Evolutionary conservation across 2,888 invertebrate species (phyloP).

Genomic region (Leptarthrus brevirostris): DNA sequence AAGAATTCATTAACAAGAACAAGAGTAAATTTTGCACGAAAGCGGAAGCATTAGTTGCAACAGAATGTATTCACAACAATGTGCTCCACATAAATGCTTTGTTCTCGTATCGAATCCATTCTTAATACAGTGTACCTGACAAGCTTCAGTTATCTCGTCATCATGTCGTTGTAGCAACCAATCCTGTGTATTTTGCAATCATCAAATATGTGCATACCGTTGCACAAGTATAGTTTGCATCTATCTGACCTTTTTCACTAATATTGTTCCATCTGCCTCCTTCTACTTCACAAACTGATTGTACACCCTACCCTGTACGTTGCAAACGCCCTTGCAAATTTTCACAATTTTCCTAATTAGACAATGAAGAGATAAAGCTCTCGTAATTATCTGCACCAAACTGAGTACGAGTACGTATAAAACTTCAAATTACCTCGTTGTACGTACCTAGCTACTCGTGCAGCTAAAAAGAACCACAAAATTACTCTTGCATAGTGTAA

Average conservation of each 20-base stretch:
- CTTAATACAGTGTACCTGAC: background rate
- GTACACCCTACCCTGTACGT: background rate
- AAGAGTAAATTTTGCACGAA: background rate
- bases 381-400: constrained; percentile 49
- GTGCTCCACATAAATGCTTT: background rate
- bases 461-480: constrained; percentile 48
- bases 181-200: background rate
- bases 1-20: too few relatives aligned
- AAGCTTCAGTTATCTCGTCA: background rate
- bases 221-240: background rate
- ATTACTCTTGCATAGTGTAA: constrained; percentile 45
- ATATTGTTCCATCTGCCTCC: background rate
- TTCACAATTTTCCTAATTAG: constrained; percentile 51
- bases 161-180: background rate
- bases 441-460: constrained; percentile 16
- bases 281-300: background rate
- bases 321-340: constrained; percentile 41
- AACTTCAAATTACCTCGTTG: constrained; percentile 20
- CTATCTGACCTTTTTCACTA: background rate
- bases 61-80: background rate
- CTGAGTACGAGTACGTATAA: constrained; percentile 13
- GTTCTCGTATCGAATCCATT: background rate
- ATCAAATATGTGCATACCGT: background rate
- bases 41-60: background rate
- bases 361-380: constrained; percentile 49